Evolutionary conservation across 2,113 vertebrate species (phyloP), one percentile per base, ranked within the genome.

Genomic region (Camelus bactrianus): DNA sequence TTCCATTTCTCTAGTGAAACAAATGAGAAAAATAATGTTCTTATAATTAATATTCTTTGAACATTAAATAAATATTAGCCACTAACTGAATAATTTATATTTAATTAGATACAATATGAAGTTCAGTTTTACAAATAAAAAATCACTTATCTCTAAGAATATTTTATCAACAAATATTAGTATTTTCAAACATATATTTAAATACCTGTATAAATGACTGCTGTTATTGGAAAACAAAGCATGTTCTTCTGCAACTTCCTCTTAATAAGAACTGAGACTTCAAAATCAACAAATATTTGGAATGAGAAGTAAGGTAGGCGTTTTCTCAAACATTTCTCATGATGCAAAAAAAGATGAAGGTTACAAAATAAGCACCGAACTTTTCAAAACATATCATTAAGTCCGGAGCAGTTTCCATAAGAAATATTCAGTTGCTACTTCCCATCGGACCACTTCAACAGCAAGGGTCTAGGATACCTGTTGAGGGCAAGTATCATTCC

Each of bases 41-140:
- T 88, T 64, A 42, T 38, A 72, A 65, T 76, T 95, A 92, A 54
- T 52, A 92, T 77, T 75, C 3, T 77, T 1, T 77, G 5, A 54
- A 52, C 4, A 76, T 58, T 35, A 1, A 67, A 67, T 10, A 75
- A 81, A 67, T 83, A 77, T 26, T 70, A 76, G 7, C 54, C 1
- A 73, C 6, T 1, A 14, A 62, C 0, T 46, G 6, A 56, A 67
- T 80, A 62, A 84, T 76, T 89, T 91, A 48, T 52, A 88, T 91
- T 94, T 91, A 8, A 87, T 81, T 56, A 50, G 69, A 62, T 82
- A 62, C 15, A 80, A 69, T 52, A 3, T 52, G 42, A 92, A 92
- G 35, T 35, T 84, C 13, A 79, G 32, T n/a, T 89, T 91, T 89
- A 83, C 10, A 87, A 93, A 83, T 64, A 60, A 73, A 82, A 85